Evolutionary conservation across 2,113 vertebrate genomes (phyloP).

Genomic region (Todiramphus chloris): DNA sequence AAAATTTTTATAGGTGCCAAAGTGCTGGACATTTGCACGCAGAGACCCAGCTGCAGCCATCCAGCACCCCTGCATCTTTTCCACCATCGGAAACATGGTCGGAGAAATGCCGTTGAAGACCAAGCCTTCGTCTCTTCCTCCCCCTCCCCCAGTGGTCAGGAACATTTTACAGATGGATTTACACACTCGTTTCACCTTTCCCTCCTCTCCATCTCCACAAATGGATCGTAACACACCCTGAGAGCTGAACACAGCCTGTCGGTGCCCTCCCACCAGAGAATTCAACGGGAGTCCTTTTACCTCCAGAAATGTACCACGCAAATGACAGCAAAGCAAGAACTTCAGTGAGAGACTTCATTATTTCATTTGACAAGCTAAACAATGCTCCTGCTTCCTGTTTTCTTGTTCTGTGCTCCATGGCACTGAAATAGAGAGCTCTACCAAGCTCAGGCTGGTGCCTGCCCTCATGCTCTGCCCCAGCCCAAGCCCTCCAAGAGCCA

Average conservation of each 20-base stretch:
- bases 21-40: neutral
- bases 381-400: constrained; percentile 8
- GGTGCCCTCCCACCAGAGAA: neutral
- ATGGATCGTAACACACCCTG: neutral
- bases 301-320: neutral
- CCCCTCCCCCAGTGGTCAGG: neutral
- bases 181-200: constrained; percentile 35
- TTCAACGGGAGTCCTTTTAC: neutral
- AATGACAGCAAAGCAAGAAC: neutral
- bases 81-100: neutral
- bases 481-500: neutral
- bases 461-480: neutral
- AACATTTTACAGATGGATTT: neutral
- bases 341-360: neutral
- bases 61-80: neutral
- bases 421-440: neutral
- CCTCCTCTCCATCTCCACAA: neutral
- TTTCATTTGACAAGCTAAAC: neutral
- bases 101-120: constrained; percentile 49
- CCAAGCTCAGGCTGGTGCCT: neutral
- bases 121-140: constrained; percentile 8
- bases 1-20: neutral
- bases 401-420: neutral
- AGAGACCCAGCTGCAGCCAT: neutral
- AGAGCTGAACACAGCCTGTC: neutral